A percentile compares a stretch with the other conserved stretches of the same genome.
Evolutionary conservation across 2,797 vertebrate genomes (phyloP).

Genomic region (Notoglanidium macrostoma): DNA sequence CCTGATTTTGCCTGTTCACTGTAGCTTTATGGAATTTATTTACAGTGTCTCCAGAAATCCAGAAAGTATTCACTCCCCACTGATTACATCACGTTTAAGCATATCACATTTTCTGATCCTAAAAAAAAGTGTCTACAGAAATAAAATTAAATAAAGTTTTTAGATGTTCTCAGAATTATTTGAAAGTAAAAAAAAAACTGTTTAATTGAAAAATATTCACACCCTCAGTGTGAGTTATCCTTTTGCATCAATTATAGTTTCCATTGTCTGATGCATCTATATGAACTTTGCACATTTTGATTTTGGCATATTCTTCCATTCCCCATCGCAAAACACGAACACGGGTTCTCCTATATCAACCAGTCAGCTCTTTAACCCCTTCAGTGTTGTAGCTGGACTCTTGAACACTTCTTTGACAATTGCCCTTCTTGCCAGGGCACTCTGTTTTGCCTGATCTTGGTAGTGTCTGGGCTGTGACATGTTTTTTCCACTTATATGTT

Average conservation of each 20-base stretch:
- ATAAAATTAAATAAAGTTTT: neutral
- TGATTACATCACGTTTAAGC: neutral
- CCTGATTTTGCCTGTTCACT: neutral
- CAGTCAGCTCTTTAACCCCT: neutral
- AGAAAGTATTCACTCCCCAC: neutral
- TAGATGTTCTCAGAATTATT: neutral
- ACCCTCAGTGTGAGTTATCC: neutral
- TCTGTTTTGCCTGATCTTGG: neutral
- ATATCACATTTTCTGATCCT: neutral
- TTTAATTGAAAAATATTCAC: neutral
- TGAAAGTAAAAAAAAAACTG: neutral
- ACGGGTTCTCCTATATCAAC: neutral
- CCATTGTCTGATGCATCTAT: neutral
- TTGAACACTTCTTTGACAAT: neutral
- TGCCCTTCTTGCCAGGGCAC: neutral
- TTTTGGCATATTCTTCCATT: neutral
- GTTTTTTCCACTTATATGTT: neutral
- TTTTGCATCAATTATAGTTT: neutral
- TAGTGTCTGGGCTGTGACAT: neutral
- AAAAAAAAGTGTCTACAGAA: neutral
- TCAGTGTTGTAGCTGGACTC: neutral
- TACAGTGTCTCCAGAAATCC: neutral
- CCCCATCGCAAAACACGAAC: neutral
- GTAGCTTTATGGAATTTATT: neutral
- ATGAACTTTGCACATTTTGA: neutral